Conservation (phyloP, 2,797 vertebrate species). For the Gymnothorax javanicus region DNA sequence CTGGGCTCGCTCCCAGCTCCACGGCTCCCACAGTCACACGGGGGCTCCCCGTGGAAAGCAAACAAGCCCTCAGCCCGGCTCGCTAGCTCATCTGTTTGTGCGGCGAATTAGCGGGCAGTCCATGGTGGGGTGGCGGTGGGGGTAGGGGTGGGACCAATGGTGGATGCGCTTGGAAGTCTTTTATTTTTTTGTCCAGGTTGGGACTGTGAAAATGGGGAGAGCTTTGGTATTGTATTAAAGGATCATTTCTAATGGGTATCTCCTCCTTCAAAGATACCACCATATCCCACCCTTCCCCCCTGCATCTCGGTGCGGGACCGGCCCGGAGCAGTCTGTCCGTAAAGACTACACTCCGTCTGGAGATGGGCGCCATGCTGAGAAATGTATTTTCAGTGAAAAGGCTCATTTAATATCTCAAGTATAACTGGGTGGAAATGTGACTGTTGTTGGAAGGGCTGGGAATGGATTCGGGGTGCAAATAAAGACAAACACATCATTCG, state of each 20-base stretch:
- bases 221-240: slow-evolving; percentile 47
- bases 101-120: slow-evolving; percentile 83
- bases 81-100: slow-evolving; percentile 85
- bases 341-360: neutral
- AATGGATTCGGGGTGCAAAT: neutral
- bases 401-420: slow-evolving; percentile 19
- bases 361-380: slow-evolving; percentile 12
- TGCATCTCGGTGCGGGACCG: neutral
- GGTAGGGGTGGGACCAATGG: slow-evolving; percentile 50
- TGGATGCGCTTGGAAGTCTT: slow-evolving; percentile 69
- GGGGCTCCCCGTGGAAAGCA: slow-evolving; percentile 78
- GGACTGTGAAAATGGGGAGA: slow-evolving; percentile 65
- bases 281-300: slow-evolving; percentile 26
- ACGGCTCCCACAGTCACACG: slow-evolving; percentile 71
- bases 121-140: slow-evolving; percentile 59
- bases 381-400: slow-evolving; percentile 13
- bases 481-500: slow-evolving; percentile 8
- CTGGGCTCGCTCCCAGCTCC: slow-evolving; percentile 67
- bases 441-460: slow-evolving; percentile 10
- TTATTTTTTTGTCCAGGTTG: slow-evolving; percentile 64
- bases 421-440: slow-evolving; percentile 9
- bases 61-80: slow-evolving; percentile 78
- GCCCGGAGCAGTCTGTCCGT: slow-evolving; percentile 3
- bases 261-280: slow-evolving; percentile 43
- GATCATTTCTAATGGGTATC: slow-evolving; percentile 38